Base-by-base conservation (phyloP, 2,113 vertebrate species). In the Pampusana beccarii region DNA sequence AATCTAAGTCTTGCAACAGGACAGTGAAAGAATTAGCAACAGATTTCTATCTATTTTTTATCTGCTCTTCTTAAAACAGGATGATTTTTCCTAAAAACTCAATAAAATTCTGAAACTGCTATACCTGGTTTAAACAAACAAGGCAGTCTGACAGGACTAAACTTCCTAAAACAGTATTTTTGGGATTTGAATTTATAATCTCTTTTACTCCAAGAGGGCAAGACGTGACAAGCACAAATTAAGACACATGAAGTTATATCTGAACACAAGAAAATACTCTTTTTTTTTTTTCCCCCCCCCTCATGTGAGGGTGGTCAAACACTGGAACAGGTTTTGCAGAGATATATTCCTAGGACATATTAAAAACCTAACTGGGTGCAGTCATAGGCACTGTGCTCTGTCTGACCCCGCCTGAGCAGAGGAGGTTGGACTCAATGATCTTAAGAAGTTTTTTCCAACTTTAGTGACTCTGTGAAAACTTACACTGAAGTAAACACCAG, bases 301-400 rank as follows among this genome's bases (percentile, higher is more conserved):
- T 51, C 24, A 19, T 29, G 7, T 11, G 13, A 48, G 19, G 5
- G 9, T 34, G 11, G 6, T 54, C 26, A 77, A 57, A 46, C 5
- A 36, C 26, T 40, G 26, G 31, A 85, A 85, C 24, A 38, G 5
- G 6, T 62, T 77, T 82, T 10, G 29, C 38, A 74, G 23, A 74
- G 4, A 13, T 3, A 53, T 8, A 24, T 58, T 58, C 20, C 44
- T 44, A 74, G 26, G 5, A 11, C 2, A 53, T 7, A 24, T 58
- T 58, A 16, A 60, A 91, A 65, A 66, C 20, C 40, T 4, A 2
- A 4, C 14, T 11, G 15, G 15, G 13, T 28, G 53, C 4, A 62
- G 56, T 6, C 38, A 34, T 0, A 24, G 33, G 19, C 13, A 75
- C 15, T 1, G 0, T 25, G 13, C 7, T 38, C 20, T 46, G 2